Base-by-base conservation (phyloP, 2,113 vertebrate genomes). In the Malurus alboscapulatus region DNA sequence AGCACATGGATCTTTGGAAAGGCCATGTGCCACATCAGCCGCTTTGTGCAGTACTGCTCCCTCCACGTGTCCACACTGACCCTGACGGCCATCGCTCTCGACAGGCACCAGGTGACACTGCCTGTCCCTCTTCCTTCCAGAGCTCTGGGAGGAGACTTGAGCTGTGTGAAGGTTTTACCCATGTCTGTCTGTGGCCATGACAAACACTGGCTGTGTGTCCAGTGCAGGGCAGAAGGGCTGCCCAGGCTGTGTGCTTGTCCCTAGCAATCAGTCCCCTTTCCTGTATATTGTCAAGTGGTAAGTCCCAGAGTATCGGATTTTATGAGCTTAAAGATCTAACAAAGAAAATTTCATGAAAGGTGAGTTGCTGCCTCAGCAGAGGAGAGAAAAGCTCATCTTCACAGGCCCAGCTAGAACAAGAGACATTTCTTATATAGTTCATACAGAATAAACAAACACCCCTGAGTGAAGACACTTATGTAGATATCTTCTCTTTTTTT, bases 21-120 rank as follows among this genome's bases (percentile, higher is more conserved):
- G 87, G 80, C 92, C 71, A 97, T 97, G 96, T 98, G 97, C n/a
- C 96, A 97, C 36, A 6, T 97, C 88, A 97, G 97, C 92, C 88
- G 93, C 74, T 97, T 97, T 0, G 96, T 94, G 57, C 97, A 97
- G 91, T 97, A 97, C 92, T 97, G 96, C 86, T 97, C 97, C 54
- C 92, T 97, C 6, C 97, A 98, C 0, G 96, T 98, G 38, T 98
- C 97, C 50, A 96, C 97, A 0, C 93, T 97, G 63, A 97, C 96
- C 14, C 86, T 97, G 55, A 97, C 92, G 0, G 96, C 92, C 78
- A 96, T 97, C 8, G 96, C 97, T 14, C 90, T 97, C 40, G 96
- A 97, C 92, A 81, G 97, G 66, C 95, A 97, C 74, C 95, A 95
- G 97, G 95, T 97, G 93, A 83, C 53, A 22, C 27, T 4, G 2